Base-by-base conservation (phyloP, 2,797 vertebrate species). In the Decapterus maruadsi region DNA sequence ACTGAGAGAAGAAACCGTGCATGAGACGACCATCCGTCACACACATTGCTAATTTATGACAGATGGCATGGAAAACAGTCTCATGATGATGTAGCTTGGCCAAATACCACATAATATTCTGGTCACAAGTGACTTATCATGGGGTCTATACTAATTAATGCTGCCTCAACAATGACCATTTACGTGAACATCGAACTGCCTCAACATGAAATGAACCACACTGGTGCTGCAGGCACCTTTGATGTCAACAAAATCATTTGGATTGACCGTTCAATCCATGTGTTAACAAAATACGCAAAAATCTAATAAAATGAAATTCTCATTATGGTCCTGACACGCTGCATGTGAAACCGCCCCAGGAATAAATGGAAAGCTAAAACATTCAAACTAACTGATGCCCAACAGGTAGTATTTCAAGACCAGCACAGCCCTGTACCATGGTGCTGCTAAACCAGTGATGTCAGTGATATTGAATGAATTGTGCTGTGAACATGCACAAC, bases 41-140 rank as follows among this genome's bases (percentile, higher is more conserved):
- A 67, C 22, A 67, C 56, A 62, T 8, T 10, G 6, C 19, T n/a
- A 34, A 31, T 29, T 64, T 10, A 58, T 64, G 5, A 73, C 55
- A 29, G 19, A 31, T 51, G 13, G 12, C 10, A 45, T 5, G 17
- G 11, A 59, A 16, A 17, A 36, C 55, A 42, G 64, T 72, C 75
- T 43, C 50, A 34, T 68, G 78, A 78, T 60, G 57, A 74, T 50
- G 63, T 1, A 26, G 17, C 51, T 61, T 11, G 22, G 53, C 75
- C 75, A 77, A 75, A 80, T 29, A 64, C 60, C 46, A 70, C 26
- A 53, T 72, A 26, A 53, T 34, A 67, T 8, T 53, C 17, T 13
- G 62, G 69, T 85, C 78, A 83, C 46, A 63, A 66, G 80, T 66
- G 4, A 0, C 57, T 68, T 36, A 50, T 85, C 65, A 83, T 62